A percentile compares a stretch with the other conserved stretches of the same genome.
Conservation (phyloP, 2,888 invertebrate species). For the Phaedon cochleariae region DNA sequence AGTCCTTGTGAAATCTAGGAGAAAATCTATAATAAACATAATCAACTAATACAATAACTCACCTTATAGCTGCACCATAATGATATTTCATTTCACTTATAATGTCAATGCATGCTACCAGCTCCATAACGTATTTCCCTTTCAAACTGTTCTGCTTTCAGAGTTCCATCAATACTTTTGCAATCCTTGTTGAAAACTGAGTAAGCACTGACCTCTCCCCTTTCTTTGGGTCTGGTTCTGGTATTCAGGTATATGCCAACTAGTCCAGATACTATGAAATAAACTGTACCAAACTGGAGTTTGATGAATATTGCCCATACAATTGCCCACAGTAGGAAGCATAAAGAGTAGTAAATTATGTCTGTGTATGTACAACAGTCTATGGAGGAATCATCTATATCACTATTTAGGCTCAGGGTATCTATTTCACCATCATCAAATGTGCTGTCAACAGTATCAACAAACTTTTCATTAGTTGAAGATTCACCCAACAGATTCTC, state of each 20-base stretch:
- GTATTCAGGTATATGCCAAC: constrained; percentile 86
- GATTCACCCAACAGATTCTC: constrained; percentile 20
- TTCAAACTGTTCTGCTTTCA: constrained; percentile 94
- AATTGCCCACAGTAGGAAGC: constrained; percentile 77
- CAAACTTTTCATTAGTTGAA: background rate
- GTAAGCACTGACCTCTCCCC: constrained; percentile 89
- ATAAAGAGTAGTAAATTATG: constrained; percentile 65
- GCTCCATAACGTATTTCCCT: constrained; percentile 66
- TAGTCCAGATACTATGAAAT: constrained; percentile 80
- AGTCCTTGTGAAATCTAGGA: too few relatives aligned
- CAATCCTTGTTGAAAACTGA: constrained; percentile 97
- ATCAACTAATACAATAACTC: background rate
- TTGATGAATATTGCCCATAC: constrained; percentile 80
- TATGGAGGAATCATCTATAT: constrained; percentile 11
- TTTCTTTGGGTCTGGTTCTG: constrained; percentile 73
- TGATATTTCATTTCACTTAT: background rate
- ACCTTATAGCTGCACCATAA: too few relatives aligned
- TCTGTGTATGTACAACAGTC: constrained; percentile 52
- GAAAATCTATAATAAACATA: background rate
- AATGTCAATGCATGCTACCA: constrained; percentile 4
- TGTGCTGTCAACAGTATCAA: background rate
- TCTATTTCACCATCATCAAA: constrained; percentile 14
- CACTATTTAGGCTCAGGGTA: background rate
- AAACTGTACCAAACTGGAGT: constrained; percentile 90
- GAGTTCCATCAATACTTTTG: constrained; percentile 89